Evolutionary conservation across 2,888 invertebrate species (phyloP), one percentile per base, ranked within the genome.

Genomic region (Eristalis intricaria): DNA sequence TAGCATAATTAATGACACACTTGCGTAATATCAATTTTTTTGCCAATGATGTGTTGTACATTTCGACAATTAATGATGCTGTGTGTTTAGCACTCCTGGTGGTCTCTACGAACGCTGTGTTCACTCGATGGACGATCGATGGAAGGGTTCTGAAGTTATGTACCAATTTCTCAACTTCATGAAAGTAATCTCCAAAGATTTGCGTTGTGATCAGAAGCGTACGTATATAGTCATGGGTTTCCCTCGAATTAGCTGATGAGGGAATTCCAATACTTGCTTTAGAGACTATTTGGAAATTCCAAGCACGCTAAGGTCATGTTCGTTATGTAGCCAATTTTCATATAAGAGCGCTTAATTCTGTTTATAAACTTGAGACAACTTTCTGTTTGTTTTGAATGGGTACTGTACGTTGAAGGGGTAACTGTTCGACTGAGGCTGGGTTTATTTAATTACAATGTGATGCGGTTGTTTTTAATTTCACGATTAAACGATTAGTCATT

Each of bases 41-140:
- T 85, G 85, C 85, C 85, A 78, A 83, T 29, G 61, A 43, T 5
- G 2, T 60, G 38, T 82, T 77, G 77, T 7, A 32, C 69, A 83
- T 73, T 69, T 68, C 29, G 32, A 63, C 43, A 71, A 76, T 61
- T 58, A 13, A 58, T 58, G 70, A 60, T 63, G 56, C 7, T 75
- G 64, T 70, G 40, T 50, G 19, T 70, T 1, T 22, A 8, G 32
- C 60, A 29, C 15, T 7, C 26, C 10, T 35, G 77, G 77, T 76
- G 76, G 77, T 77, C 77, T 22, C 13, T 13, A 38, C 13, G 13
- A 13, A 38, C 3, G 38, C 13, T 13, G 2, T 11, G 38, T 19
- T 4, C 19, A 50, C 8, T 8, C 19, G 19, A 50, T n/a, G 50
- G 43, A 43, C 19, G 19, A 19, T 8, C 19, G 19, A 50, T n/a